These are phyloP conservation scores for Corythaixoides concolor DNA, from an alignment of 2,113 vertebrate species.

Conservation along the genomic window DNA sequence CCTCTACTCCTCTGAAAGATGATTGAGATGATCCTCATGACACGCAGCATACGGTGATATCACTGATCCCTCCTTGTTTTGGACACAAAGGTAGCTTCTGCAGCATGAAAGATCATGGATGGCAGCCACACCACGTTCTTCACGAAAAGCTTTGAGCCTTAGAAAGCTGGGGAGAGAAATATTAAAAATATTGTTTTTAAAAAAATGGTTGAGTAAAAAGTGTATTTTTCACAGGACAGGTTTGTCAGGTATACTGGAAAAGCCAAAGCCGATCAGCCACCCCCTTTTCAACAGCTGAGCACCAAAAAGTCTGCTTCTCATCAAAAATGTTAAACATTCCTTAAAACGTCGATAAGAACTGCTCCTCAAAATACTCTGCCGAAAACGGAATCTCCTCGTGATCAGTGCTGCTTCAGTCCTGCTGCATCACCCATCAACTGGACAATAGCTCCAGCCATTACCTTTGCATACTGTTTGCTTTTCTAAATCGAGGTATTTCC, in stretches of 20 bases:
- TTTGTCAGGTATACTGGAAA: background rate
- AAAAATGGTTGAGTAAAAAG: background rate
- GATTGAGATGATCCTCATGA: background rate
- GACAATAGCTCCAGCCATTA: background rate
- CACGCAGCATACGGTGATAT: too few relatives aligned
- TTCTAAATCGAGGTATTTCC: slow-evolving; percentile 17
- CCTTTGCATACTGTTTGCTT: slow-evolving; percentile 13
- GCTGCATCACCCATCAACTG: background rate
- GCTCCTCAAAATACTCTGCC: background rate
- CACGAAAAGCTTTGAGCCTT: background rate
- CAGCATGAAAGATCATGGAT: background rate
- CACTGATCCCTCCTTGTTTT: background rate
- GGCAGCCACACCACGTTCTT: background rate
- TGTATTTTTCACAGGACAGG: background rate
- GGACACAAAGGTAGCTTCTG: background rate
- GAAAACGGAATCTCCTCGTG: background rate
- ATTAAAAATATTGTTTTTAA: background rate
- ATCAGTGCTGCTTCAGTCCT: background rate
- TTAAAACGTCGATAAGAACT: background rate
- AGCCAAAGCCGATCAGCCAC: background rate
- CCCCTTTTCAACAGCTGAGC: background rate
- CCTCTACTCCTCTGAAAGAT: background rate
- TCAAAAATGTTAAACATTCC: background rate
- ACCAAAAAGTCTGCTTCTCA: background rate
- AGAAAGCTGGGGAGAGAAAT: background rate